Evolutionary conservation across 2,113 vertebrate genomes (phyloP).

Genomic region (Dermatemys mawii): DNA sequence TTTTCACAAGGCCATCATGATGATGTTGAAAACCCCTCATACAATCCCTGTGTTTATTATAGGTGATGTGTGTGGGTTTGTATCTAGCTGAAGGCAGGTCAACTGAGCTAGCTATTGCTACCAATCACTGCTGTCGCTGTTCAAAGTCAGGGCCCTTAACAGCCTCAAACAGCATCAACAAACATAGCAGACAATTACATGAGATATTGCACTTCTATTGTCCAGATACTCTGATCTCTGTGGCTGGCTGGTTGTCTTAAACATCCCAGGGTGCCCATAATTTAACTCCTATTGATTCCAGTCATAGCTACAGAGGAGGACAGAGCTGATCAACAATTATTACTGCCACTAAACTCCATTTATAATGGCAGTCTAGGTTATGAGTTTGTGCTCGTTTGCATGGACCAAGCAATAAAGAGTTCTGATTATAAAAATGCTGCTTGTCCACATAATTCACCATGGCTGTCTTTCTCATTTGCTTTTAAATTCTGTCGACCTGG

Average conservation of each 20-base stretch:
- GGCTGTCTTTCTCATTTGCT: not conserved
- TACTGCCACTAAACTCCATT: not conserved
- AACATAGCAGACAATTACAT: not conserved
- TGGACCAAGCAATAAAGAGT: not conserved
- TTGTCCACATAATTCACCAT: not conserved
- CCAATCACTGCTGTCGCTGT: not conserved
- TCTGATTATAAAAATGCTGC: rapidly evolving
- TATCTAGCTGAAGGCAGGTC: rapidly evolving
- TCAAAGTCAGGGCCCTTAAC: not conserved
- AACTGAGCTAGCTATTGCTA: not conserved
- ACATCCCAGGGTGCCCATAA: not conserved
- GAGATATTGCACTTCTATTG: constrained; percentile 22
- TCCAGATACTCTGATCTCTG: constrained; percentile 22
- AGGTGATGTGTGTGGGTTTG: rapidly evolving
- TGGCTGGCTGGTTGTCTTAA: not conserved
- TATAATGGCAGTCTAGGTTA: not conserved
- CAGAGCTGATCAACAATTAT: not conserved
- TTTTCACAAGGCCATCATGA: not conserved
- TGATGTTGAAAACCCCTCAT: not conserved
- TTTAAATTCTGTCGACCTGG: not conserved
- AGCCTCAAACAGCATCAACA: not conserved
- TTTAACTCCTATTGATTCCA: not conserved
- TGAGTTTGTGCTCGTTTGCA: not conserved
- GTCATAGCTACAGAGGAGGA: not conserved
- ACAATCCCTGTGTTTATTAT: not conserved